A percentile compares a stretch with the other conserved stretches of the same genome.
phyloP scores from a whole-genome alignment of 2,888 invertebrate species.

The Drosophila paramelanica region DNA sequence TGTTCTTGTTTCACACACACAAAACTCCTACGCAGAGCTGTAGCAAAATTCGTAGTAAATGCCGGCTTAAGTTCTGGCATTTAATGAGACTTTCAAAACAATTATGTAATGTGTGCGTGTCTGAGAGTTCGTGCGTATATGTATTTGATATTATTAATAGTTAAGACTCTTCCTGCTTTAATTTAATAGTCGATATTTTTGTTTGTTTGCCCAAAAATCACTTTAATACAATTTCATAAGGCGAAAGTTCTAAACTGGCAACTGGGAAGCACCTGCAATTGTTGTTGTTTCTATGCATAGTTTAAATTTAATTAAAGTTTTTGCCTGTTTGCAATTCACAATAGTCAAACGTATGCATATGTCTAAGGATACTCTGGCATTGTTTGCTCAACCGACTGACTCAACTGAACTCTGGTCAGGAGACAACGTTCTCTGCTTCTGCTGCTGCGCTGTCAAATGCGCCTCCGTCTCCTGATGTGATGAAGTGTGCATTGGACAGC shows the following conservation, averaged over 20 bases:
- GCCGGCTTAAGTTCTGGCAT: slow-evolving; percentile 71
- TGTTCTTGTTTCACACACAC: slow-evolving; percentile 12
- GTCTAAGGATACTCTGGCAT: slow-evolving; percentile 23
- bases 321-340: slow-evolving; percentile 22
- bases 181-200: slow-evolving; percentile 18
- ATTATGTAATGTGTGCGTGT: slow-evolving; percentile 58
- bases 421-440: background rate
- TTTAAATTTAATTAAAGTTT: slow-evolving; percentile 65
- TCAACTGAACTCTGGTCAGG: slow-evolving; percentile 13
- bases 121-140: slow-evolving; percentile 15
- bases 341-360: slow-evolving; percentile 23
- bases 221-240: slow-evolving; percentile 35
- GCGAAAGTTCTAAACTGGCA: slow-evolving; percentile 16
- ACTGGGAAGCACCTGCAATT: slow-evolving; percentile 13
- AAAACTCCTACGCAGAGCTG: slow-evolving; percentile 3
- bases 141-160: slow-evolving; percentile 71
- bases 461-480: slow-evolving; percentile 13
- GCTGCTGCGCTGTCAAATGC: slow-evolving; percentile 17
- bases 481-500: slow-evolving; percentile 27
- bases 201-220: slow-evolving; percentile 3
- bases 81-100: slow-evolving; percentile 80
- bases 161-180: slow-evolving; percentile 49
- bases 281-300: background rate
- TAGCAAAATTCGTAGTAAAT: slow-evolving; percentile 17
- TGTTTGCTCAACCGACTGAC: slow-evolving; percentile 33